These are phyloP conservation scores for Phenganax marumi DNA, from an alignment of 92 coral and sea anemone species.

Conservation along the genomic window DNA sequence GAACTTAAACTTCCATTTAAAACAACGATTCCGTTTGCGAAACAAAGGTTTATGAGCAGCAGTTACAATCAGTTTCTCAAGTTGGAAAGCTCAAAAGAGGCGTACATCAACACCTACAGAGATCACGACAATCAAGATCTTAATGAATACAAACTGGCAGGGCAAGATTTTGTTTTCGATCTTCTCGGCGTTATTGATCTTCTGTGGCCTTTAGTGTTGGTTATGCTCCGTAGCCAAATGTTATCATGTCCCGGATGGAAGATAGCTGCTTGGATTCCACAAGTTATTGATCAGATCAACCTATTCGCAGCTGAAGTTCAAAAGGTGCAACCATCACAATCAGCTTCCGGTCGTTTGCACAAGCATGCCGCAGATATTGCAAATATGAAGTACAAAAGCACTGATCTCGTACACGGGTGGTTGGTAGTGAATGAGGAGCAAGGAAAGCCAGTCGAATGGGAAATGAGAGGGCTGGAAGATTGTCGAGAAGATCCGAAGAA, in stretches of 20 bases:
- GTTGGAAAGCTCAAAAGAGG: constrained; percentile 26
- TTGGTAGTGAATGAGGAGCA: constrained; percentile 13
- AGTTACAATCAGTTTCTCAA: constrained; percentile 36
- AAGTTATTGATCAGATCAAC: constrained; percentile 13
- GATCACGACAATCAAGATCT: constrained; percentile 24
- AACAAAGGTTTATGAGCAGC: constrained; percentile 41
- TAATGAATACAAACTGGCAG: constrained; percentile 34
- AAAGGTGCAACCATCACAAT: not conserved
- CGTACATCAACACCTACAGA: constrained; percentile 26
- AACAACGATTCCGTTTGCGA: constrained; percentile 28
- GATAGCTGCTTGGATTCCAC: constrained; percentile 31
- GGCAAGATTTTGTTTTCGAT: constrained; percentile 37
- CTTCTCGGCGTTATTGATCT: too few relatives aligned
- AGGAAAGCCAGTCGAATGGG: not conserved
- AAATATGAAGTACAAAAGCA: not conserved
- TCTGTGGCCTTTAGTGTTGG: constrained; percentile 28
- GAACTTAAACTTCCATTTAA: constrained; percentile 33
- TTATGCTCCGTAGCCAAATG: constrained; percentile 27
- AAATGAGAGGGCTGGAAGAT: constrained; percentile 18
- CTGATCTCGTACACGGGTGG: constrained; percentile 16
- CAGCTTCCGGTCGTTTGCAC: constrained; percentile 22
- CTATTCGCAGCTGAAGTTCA: constrained; percentile 11
- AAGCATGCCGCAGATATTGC: constrained; percentile 22
- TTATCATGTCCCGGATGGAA: constrained; percentile 38
- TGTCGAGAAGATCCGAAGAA: constrained; percentile 4